Evolutionary conservation across 2,797 vertebrate genomes (phyloP).

Genomic region (Simalia tracyae): DNA sequence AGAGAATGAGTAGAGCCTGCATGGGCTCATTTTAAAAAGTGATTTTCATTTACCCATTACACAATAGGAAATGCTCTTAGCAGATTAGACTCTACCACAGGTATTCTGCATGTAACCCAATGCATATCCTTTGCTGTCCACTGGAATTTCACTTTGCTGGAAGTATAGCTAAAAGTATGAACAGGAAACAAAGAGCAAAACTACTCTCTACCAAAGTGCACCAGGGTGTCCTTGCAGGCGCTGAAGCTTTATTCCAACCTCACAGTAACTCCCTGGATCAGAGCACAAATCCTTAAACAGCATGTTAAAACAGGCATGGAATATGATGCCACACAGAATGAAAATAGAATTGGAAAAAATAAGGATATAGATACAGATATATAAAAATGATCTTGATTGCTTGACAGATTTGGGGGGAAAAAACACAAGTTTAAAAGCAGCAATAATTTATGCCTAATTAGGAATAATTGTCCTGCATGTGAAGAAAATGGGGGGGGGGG

Average conservation of each 20-base stretch:
- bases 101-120: background rate
- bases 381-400: background rate
- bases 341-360: background rate
- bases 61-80: conserved; percentile 2
- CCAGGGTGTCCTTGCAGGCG: background rate
- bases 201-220: background rate
- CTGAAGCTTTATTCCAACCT: background rate
- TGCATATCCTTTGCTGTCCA: background rate
- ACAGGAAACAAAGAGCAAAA: conserved; percentile 24
- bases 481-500: background rate
- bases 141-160: conserved; percentile 52
- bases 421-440: background rate
- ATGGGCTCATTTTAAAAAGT: conserved; percentile 20
- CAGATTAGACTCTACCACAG: background rate
- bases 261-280: no score
- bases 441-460: background rate
- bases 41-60: background rate
- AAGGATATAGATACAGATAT: background rate
- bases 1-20: background rate
- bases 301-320: background rate
- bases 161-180: conserved; percentile 61
- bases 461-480: background rate
- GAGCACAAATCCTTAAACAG: background rate
- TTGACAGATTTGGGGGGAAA: no score
- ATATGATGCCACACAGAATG: background rate